A percentile compares a stretch with the other conserved stretches of the same genome.
Conservation (phyloP, 2,797 vertebrate species). For the Intellagama lesueurii region DNA sequence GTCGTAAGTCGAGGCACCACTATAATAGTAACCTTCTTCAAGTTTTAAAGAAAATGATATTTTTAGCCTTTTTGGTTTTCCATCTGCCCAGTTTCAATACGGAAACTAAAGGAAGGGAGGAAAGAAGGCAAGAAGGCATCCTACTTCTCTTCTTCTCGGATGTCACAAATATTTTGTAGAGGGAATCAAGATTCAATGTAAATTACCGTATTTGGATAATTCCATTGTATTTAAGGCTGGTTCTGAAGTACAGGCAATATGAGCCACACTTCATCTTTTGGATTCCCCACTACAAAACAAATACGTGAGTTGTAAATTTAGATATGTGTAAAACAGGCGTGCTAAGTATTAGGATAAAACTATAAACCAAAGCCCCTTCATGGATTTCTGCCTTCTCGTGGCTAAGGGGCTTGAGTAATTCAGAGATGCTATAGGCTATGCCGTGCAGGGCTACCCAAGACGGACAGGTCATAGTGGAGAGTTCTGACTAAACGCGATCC, state of each 20-base stretch:
- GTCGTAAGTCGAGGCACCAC: too few species aligned
- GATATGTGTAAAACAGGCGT: neutral
- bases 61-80: neutral
- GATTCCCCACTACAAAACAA: neutral
- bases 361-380: too few species aligned
- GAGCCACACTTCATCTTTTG: neutral
- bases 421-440: too few species aligned
- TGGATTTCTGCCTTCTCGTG: too few species aligned
- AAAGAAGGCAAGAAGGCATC: constrained; percentile 12
- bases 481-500: too few species aligned
- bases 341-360: too few species aligned
- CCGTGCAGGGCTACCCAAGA: too few species aligned
- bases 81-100: constrained; percentile 52
- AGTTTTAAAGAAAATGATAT: neutral
- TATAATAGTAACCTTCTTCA: neutral
- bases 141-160: too few species aligned
- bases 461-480: too few species aligned
- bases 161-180: constrained; percentile 18
- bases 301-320: neutral
- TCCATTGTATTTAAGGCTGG: neutral
- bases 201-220: constrained; percentile 11
- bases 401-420: too few species aligned
- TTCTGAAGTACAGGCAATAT: neutral
- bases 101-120: constrained; percentile 35
- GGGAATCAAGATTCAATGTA: constrained; percentile 28